Conservation (phyloP, 2,797 vertebrate species). For the Forpus xanthops region DNA sequence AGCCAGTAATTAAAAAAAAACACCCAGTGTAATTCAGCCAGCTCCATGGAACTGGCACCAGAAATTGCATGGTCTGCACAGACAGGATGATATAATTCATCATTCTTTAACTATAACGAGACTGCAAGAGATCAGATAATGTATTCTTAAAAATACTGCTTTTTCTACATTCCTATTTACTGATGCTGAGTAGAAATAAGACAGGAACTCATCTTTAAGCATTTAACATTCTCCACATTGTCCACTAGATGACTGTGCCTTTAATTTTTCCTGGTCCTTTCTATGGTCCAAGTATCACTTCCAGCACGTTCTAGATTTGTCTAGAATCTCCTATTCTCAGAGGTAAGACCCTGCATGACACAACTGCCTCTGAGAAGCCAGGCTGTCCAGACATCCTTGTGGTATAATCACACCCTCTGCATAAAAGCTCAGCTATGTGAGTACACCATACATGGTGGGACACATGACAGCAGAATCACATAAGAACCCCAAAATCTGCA, state of each 20-base stretch:
- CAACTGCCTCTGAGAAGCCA: neutral
- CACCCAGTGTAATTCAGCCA: neutral
- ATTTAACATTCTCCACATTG: neutral
- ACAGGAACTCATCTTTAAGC: neutral
- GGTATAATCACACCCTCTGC: neutral
- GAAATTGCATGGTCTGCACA: neutral
- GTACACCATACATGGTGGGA: neutral
- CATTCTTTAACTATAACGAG: neutral
- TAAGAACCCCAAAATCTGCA: neutral
- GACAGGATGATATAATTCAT: neutral
- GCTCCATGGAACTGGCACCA: neutral
- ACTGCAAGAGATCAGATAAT: neutral
- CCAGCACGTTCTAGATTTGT: neutral
- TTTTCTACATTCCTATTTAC: neutral
- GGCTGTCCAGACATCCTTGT: neutral
- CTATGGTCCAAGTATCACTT: neutral
- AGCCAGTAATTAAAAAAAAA: neutral
- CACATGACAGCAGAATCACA: neutral
- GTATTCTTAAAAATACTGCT: neutral
- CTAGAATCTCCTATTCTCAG: neutral
- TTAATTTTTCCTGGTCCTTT: neutral
- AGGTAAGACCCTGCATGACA: neutral
- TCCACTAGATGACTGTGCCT: neutral
- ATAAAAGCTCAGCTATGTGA: neutral
- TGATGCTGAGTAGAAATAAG: neutral